A percentile compares a stretch with the other conserved stretches of the same genome.
Evolutionary conservation across 1,140 invertebrate species (phyloP).

Genomic region (Teleopsis dalmanni): DNA sequence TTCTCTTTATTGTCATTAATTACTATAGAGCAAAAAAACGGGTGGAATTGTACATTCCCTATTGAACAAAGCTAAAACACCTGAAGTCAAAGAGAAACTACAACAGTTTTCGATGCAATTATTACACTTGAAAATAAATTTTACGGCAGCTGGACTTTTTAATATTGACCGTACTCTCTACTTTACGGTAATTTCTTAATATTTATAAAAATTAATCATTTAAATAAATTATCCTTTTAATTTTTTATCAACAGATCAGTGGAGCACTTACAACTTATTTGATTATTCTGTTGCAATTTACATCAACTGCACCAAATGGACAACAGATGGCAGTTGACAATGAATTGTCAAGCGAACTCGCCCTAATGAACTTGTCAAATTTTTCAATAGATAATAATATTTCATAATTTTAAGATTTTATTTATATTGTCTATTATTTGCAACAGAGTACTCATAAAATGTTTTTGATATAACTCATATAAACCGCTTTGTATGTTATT

Average conservation of each 20-base stretch:
- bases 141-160: constrained; percentile 40
- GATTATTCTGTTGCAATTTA: constrained; percentile 40
- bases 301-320: constrained; percentile 24
- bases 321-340: background rate
- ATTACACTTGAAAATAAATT: constrained; percentile 39
- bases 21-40: constrained; percentile 32
- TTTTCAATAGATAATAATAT: too few relatives aligned
- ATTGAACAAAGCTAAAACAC: constrained; percentile 34
- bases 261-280: constrained; percentile 40
- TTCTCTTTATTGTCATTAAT: background rate
- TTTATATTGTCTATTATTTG: too few relatives aligned
- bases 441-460: too few relatives aligned
- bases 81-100: constrained; percentile 36
- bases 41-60: constrained; percentile 37
- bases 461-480: too few relatives aligned
- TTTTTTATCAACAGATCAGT: constrained; percentile 27
- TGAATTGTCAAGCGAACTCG: too few relatives aligned
- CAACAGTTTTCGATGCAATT: constrained; percentile 41
- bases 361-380: too few relatives aligned
- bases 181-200: constrained; percentile 28
- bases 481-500: too few relatives aligned
- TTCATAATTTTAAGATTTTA: too few relatives aligned
- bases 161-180: constrained; percentile 41
- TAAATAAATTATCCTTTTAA: too few relatives aligned
- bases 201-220: too few relatives aligned